Evolutionary conservation across 2,797 vertebrate genomes (phyloP).

Genomic region (Pelodytes ibericus): DNA sequence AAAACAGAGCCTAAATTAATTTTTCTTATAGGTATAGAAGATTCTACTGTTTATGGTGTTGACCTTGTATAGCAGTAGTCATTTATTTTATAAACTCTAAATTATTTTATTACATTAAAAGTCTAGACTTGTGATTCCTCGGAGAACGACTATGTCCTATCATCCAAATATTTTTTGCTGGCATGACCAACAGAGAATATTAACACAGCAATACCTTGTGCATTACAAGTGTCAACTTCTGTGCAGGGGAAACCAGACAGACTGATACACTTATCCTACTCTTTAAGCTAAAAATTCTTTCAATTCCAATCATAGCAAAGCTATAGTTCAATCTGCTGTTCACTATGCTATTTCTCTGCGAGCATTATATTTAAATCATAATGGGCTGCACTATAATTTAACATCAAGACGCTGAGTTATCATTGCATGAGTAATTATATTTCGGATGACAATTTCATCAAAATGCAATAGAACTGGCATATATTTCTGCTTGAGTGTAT

Average conservation of each 20-base stretch:
- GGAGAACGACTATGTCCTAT: slow-evolving; percentile 16
- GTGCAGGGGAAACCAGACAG: slow-evolving; percentile 14
- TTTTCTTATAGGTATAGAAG: not conserved
- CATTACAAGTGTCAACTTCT: slow-evolving; percentile 26
- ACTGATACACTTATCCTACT: slow-evolving; percentile 22
- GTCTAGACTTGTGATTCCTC: slow-evolving; percentile 13
- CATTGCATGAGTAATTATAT: slow-evolving; percentile 7
- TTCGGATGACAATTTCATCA: slow-evolving; percentile 11
- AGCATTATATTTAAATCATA: slow-evolving; percentile 2
- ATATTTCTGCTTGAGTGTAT: not conserved
- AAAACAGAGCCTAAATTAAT: too few relatives aligned
- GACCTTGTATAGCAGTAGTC: slow-evolving; percentile 38
- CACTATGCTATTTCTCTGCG: not conserved
- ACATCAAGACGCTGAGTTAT: slow-evolving; percentile 2
- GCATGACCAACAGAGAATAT: slow-evolving; percentile 25
- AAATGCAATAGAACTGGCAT: not conserved
- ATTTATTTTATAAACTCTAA: slow-evolving; percentile 40
- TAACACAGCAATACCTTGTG: slow-evolving; percentile 19
- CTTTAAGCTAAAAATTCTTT: slow-evolving; percentile 12
- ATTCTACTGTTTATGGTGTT: slow-evolving; percentile 17
- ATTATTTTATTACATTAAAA: not conserved
- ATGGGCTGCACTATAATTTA: slow-evolving; percentile 7
- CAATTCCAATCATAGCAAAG: slow-evolving; percentile 7
- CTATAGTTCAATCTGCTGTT: slow-evolving; percentile 1
- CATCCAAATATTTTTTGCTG: slow-evolving; percentile 23